Percentiles rank a stretch among this genome's conserved stretches.
Evolutionary conservation across 2,113 vertebrate genomes (phyloP).

Genomic region (Pica pica): DNA sequence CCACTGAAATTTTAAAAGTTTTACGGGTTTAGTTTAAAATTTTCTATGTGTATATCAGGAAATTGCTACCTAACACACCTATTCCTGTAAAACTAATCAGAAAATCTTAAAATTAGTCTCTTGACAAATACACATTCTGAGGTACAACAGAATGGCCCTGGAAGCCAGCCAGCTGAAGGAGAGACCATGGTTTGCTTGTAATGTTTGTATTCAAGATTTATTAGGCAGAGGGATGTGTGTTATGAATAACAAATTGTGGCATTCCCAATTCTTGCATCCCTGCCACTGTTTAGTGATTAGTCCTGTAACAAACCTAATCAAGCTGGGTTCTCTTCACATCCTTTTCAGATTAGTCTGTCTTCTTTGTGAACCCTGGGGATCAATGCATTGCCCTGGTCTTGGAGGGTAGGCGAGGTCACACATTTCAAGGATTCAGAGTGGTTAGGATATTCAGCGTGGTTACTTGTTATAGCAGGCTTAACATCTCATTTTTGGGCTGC

Average conservation of each 20-base stretch:
- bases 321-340: neutral
- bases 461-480: neutral
- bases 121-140: neutral
- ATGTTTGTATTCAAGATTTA: neutral
- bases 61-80: neutral
- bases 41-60: neutral
- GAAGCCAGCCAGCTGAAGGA: neutral
- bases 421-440: neutral
- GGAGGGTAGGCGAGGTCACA: neutral
- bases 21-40: neutral
- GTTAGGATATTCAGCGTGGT: neutral
- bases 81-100: neutral
- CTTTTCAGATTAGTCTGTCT: neutral
- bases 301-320: neutral
- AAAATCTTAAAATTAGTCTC: neutral
- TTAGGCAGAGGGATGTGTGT: neutral
- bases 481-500: neutral
- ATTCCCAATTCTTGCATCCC: neutral
- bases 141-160: neutral
- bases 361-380: neutral
- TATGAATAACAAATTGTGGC: neutral
- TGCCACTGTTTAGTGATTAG: neutral
- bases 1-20: neutral
- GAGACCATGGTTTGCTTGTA: neutral
- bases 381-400: neutral